Conservation (phyloP, 1,140 invertebrate species). For the Lepidurus packardi region DNA sequence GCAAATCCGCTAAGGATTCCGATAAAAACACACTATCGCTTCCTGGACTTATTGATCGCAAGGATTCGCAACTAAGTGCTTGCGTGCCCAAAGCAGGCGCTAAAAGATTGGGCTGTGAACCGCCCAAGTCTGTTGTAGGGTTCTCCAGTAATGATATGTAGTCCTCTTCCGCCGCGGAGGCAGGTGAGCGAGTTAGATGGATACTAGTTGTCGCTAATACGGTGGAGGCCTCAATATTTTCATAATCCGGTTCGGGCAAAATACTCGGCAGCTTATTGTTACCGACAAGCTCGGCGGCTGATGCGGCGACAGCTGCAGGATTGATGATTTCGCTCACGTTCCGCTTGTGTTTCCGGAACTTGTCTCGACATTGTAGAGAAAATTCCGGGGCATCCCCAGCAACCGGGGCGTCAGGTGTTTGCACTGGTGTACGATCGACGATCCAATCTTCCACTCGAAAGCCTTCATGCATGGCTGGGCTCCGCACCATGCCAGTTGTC, state of each 20-base stretch:
- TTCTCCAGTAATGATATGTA: background rate
- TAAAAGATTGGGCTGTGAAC: constrained; percentile 6
- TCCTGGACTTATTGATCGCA: constrained; percentile 74
- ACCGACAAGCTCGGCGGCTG: background rate
- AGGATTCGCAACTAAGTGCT: constrained; percentile 62
- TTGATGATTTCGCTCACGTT: constrained; percentile 34
- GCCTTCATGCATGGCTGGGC: constrained; percentile 46
- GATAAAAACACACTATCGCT: constrained; percentile 84
- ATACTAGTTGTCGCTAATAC: background rate
- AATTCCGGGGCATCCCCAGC: background rate
- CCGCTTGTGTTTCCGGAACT: constrained; percentile 57
- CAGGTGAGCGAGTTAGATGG: constrained; percentile 22
- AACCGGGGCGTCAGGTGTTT: constrained; percentile 39
- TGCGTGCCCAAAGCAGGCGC: background rate
- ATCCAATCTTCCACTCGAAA: constrained; percentile 47
- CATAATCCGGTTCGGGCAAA: background rate
- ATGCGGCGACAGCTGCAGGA: background rate
- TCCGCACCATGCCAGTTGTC: constrained; percentile 44
- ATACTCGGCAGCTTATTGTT: background rate
- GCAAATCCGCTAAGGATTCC: constrained; percentile 45
- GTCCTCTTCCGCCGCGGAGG: background rate
- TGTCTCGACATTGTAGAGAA: background rate
- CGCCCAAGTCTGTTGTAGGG: background rate
- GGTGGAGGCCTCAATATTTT: background rate
- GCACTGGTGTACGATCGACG: constrained; percentile 39